Evolutionary conservation across 2,113 vertebrate species (phyloP).

Genomic region (Nannospalax galili): DNA sequence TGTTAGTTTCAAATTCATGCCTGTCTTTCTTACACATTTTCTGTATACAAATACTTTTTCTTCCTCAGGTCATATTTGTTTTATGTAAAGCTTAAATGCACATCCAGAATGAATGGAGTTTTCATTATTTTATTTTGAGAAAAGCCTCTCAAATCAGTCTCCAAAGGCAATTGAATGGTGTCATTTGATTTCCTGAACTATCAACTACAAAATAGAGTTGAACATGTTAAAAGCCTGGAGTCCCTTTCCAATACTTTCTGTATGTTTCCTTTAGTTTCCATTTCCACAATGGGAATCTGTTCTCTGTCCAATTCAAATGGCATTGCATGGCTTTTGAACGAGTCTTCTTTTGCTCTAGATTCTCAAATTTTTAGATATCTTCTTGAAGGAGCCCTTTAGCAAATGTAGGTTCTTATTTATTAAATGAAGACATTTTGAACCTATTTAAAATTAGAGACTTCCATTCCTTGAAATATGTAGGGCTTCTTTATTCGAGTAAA

Average conservation of each 20-base stretch:
- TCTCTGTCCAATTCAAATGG: background rate
- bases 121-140: constrained; percentile 48
- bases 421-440: background rate
- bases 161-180: background rate
- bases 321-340: background rate
- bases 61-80: background rate
- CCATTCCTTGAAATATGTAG: background rate
- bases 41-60: background rate
- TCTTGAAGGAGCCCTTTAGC: background rate
- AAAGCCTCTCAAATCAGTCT: constrained; percentile 39
- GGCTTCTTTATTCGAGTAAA: background rate
- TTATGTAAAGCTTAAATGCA: constrained; percentile 13
- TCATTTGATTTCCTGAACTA: constrained; percentile 45
- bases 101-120: constrained; percentile 28
- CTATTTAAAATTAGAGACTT: constrained; percentile 6
- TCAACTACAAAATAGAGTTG: background rate
- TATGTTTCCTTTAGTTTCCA: background rate
- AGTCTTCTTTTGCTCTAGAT: background rate
- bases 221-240: background rate
- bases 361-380: constrained; percentile 24
- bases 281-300: background rate
- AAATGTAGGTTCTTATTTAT: constrained; percentile 40
- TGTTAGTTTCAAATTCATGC: constrained; percentile 8
- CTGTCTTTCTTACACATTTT: background rate
- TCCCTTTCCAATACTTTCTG: background rate